A percentile compares a stretch with the other conserved stretches of the same genome.
phyloP scores from a whole-genome alignment of 1,140 invertebrate genomes.

The Metopolophium dirhodum region DNA sequence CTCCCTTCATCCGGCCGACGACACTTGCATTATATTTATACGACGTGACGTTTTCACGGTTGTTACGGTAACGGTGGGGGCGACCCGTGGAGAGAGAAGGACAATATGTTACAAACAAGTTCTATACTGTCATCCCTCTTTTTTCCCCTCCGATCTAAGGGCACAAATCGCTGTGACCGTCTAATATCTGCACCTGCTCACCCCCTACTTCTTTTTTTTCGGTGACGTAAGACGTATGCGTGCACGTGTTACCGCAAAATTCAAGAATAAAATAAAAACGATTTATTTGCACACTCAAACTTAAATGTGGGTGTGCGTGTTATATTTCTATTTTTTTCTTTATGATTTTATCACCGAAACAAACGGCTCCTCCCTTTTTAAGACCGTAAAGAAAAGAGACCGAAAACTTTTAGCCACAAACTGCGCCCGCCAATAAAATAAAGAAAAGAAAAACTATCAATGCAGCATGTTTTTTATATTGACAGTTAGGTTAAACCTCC shows the following conservation, averaged over 20 bases:
- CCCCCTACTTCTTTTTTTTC: constrained; percentile 36
- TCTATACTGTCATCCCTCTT: constrained; percentile 31
- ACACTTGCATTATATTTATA: constrained; percentile 39
- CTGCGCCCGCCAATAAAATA: constrained; percentile 47
- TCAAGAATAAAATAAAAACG: constrained; percentile 56
- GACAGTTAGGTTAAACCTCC: neutral
- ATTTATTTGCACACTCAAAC: constrained; percentile 43
- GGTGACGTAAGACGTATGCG: constrained; percentile 52
- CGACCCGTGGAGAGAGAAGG: constrained; percentile 5
- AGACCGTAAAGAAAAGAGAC: constrained; percentile 1
- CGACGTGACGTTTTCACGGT: constrained; percentile 57
- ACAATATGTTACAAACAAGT: constrained; percentile 56
- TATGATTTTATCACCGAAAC: constrained; percentile 47
- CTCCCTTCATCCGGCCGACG: neutral
- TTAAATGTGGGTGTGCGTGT: neutral
- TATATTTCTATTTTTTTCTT: constrained; percentile 32
- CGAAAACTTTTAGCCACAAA: constrained; percentile 55
- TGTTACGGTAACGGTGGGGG: constrained; percentile 41
- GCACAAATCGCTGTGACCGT: constrained; percentile 55
- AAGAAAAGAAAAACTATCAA: constrained; percentile 28
- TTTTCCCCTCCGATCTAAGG: constrained; percentile 9
- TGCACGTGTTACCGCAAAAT: constrained; percentile 57
- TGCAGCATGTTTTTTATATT: constrained; percentile 23
- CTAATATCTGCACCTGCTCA: constrained; percentile 56
- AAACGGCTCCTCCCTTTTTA: constrained; percentile 13